Evolutionary conservation across 2,888 invertebrate species (phyloP), one percentile per base, ranked within the genome.

Genomic region (Xanthorhoe designata): DNA sequence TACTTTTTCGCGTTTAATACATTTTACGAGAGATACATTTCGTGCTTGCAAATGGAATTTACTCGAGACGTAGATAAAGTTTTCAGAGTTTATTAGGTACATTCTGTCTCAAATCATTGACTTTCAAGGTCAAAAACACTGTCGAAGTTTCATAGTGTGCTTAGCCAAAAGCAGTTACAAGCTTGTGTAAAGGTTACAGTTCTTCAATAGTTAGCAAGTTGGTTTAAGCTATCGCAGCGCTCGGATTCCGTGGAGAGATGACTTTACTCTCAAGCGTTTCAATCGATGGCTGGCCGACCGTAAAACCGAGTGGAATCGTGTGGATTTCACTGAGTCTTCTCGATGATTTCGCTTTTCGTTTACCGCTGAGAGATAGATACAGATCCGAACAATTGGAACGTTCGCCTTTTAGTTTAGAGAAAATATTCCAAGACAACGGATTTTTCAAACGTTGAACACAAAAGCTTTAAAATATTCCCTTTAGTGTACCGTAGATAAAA

Each of bases 271-370:
- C 59, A 68, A 78, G 71, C 71, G 62, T 68, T 69, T 74, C 72
- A 67, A 78, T 75, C 73, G 72, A 69, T 78, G 68, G 50, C 68
- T 64, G 61, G 59, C 73, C 75, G 75, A 69, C 75, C 68, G 73
- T 68, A 68, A 68, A 73, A 79, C 74, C 66, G 66, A 72, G 69
- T 71, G 68, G 73, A 78, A 74, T 75, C 71, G 64, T 75, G 69
- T 71, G 72, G 75, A 78, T 75, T 81, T 78, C 71, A 75, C 72
- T 71, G 75, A 74, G 56, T 76, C 71, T 70, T 69, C 71, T 56
- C 66, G 57, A 58, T 68, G 64, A 72, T 73, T 76, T 73, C 69
- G 68, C 72, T 60, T 73, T 76, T 75, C 69, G 70, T 66, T 71
- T 70, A 68, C 66, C 69, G 59, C 68, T 53, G 55, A 72, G 74